Evolutionary conservation across 2,888 invertebrate genomes (phyloP).

Genomic region (Dioctria linearis): DNA sequence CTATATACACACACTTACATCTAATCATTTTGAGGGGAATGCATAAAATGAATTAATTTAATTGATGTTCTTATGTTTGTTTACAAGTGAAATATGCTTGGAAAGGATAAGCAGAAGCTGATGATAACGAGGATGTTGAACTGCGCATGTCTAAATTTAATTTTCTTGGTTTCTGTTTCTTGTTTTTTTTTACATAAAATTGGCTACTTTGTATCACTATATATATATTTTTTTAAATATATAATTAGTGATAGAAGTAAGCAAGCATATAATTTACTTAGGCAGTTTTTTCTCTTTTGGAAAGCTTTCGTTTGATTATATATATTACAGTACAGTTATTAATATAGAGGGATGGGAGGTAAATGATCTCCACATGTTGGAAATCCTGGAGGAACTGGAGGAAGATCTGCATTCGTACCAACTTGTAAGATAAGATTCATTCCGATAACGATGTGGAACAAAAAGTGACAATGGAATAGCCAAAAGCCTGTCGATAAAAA

Average conservation of each 20-base stretch:
- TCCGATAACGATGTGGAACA: conserved; percentile 89
- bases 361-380: conserved; percentile 84
- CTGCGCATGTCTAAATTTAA: conserved; percentile 6
- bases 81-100: conserved; percentile 38
- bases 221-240: conserved; percentile 6
- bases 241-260: conserved; percentile 24
- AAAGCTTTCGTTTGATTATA: conserved; percentile 9
- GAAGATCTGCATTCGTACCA: conserved; percentile 82
- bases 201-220: not conserved
- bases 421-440: conserved; percentile 89
- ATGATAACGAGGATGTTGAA: conserved; percentile 25
- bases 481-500: conserved; percentile 73
- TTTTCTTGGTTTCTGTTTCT: not conserved
- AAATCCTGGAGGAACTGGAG: conserved; percentile 83
- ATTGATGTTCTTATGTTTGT: conserved; percentile 42
- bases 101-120: conserved; percentile 4
- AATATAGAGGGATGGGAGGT: conserved; percentile 74
- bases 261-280: conserved; percentile 33
- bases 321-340: conserved; percentile 34
- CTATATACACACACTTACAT: conserved; percentile 8
- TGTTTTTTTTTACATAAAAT: conserved; percentile 8
- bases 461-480: conserved; percentile 93
- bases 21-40: conserved; percentile 22
- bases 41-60: conserved; percentile 38
- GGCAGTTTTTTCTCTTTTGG: conserved; percentile 22